A percentile compares a stretch with the other conserved stretches of the same genome.
Conservation (phyloP, 1,140 invertebrate species). For the Laupala kohalensis region DNA sequence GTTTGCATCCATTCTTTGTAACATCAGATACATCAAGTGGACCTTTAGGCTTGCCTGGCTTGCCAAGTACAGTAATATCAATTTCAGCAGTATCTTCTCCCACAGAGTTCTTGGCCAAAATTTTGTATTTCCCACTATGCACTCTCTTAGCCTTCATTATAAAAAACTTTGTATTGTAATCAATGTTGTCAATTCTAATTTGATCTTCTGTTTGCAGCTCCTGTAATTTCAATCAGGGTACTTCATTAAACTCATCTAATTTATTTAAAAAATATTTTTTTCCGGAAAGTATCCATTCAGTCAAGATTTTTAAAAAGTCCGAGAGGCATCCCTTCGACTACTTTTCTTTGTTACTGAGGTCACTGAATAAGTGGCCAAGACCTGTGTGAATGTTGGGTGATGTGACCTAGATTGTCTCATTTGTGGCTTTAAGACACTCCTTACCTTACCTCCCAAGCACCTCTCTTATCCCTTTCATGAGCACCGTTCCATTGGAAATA, state of each 20-base stretch:
- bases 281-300: too few relatives aligned
- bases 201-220: slow-evolving; percentile 51
- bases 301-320: too few relatives aligned
- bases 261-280: neutral
- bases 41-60: slow-evolving; percentile 67
- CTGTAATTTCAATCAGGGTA: slow-evolving; percentile 19
- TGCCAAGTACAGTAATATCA: slow-evolving; percentile 71
- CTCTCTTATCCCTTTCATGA: too few relatives aligned
- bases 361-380: too few relatives aligned
- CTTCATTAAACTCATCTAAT: neutral
- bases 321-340: too few relatives aligned
- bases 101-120: slow-evolving; percentile 83
- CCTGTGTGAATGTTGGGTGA: too few relatives aligned
- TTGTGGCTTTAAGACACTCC: too few relatives aligned
- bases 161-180: slow-evolving; percentile 83
- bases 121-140: slow-evolving; percentile 83
- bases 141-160: slow-evolving; percentile 64
- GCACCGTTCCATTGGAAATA: too few relatives aligned
- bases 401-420: too few relatives aligned
- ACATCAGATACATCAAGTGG: slow-evolving; percentile 80
- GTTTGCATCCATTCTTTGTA: slow-evolving; percentile 84
- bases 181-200: slow-evolving; percentile 67
- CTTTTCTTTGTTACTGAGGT: neutral
- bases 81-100: slow-evolving; percentile 89
- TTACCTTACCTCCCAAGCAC: too few relatives aligned